Evolutionary conservation across 2,797 vertebrate genomes (phyloP).

Genomic region (Erethizon dorsatum): DNA sequence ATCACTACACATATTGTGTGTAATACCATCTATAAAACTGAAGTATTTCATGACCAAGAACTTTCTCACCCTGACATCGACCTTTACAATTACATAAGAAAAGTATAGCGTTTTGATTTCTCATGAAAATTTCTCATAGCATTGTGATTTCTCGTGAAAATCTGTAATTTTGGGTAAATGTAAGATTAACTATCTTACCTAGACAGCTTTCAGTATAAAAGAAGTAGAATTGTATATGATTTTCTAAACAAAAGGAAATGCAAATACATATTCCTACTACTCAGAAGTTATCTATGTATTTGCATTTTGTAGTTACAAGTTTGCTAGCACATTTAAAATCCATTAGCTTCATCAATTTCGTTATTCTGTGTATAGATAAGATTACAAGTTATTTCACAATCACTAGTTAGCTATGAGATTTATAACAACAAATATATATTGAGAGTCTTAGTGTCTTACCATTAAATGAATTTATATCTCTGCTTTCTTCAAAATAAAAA

Average conservation of each 20-base stretch:
- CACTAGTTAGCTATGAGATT: background rate
- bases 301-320: background rate
- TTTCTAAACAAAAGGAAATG: slow-evolving; percentile 37
- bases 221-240: background rate
- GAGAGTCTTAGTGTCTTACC: background rate
- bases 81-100: background rate
- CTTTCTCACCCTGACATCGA: background rate
- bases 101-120: background rate
- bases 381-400: background rate
- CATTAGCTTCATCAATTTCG: background rate
- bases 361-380: background rate
- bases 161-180: background rate
- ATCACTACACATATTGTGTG: background rate
- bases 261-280: background rate
- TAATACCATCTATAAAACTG: background rate
- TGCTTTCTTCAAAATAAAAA: background rate
- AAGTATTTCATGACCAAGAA: background rate
- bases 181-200: background rate
- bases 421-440: background rate
- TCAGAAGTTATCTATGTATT: background rate
- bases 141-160: background rate
- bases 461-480: background rate
- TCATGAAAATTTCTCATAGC: background rate
- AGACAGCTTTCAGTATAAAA: background rate
- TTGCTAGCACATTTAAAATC: background rate